Percentiles rank a stretch among this genome's conserved stretches.
phyloP scores from a whole-genome alignment of 2,797 vertebrate species.

The Fistularia tabacaria region DNA sequence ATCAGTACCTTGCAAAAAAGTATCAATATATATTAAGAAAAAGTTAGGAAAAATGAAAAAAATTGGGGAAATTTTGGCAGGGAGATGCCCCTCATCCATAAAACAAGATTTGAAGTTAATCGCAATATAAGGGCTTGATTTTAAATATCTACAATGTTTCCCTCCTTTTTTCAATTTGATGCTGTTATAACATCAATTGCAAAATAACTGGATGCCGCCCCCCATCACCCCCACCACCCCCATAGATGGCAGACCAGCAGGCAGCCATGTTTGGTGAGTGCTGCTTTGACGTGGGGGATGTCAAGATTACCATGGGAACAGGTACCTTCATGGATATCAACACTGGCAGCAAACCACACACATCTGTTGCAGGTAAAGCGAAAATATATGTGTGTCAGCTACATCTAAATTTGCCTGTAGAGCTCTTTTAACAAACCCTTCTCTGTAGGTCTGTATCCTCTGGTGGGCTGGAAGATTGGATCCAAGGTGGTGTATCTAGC shows the following conservation, averaged over 20 bases:
- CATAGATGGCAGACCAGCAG: slow-evolving; percentile 93
- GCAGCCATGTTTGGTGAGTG: slow-evolving; percentile 97
- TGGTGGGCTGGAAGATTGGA: slow-evolving; percentile 96
- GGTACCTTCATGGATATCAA: slow-evolving; percentile 95
- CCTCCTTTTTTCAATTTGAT: neutral
- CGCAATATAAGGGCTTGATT: too few species aligned
- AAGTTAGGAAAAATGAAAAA: too few species aligned
- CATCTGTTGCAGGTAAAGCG: slow-evolving; percentile 73
- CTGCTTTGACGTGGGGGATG: slow-evolving; percentile 88
- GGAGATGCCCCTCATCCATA: too few species aligned
- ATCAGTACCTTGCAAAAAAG: too few species aligned
- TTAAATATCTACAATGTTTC: too few species aligned
- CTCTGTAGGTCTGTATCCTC: slow-evolving; percentile 85
- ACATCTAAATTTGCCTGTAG: too few species aligned
- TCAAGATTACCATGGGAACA: slow-evolving; percentile 96
- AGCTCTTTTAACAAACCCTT: neutral
- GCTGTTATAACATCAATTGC: neutral
- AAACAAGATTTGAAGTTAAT: too few species aligned
- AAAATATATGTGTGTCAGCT: neutral
- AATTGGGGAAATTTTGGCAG: too few species aligned
- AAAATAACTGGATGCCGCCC: neutral
- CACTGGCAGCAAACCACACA: slow-evolving; percentile 83
- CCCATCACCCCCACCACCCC: slow-evolving; percentile 2
- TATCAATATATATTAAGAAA: too few species aligned
- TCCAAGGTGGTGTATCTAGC: slow-evolving; percentile 87